Base-by-base conservation (phyloP, 2,888 invertebrate species). In the Mesochorus sp. region DNA sequence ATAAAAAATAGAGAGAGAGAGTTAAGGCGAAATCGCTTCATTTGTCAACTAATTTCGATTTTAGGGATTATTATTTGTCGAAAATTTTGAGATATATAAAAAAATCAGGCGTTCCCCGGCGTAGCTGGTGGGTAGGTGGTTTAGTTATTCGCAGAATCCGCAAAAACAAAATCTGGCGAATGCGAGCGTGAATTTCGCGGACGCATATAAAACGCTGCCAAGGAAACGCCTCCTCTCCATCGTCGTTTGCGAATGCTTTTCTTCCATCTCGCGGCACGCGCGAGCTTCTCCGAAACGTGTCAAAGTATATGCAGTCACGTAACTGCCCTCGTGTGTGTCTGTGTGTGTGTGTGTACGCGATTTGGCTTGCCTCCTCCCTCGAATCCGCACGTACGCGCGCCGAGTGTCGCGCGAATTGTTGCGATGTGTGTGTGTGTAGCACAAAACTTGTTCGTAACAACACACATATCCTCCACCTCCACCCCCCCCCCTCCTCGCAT, bases 81-180 rank as follows among this genome's bases (percentile, higher is more conserved):
- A n/a, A n/a, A n/a, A n/a, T n/a, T n/a, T n/a, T n/a, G n/a, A n/a
- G n/a, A n/a, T n/a, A n/a, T n/a, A n/a, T n/a, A 39, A 39, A 39
- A 39, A 10, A 19, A 21, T 47, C n/a, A n/a, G 47, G 24, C 2
- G n/a, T 5, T 42, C 17, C 47, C 6, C 49, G 10, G 2, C 49
- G 26, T 12, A 26, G 26, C 6, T 14, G 31, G n/a, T n/a, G n/a
- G n/a, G n/a, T n/a, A n/a, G n/a, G n/a, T n/a, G n/a, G n/a, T n/a
- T n/a, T 44, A 6, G n/a, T 31, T 44, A 26, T 47, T 51, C 26
- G 53, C 17, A 37, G 81, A 57, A 80, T 80, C 83, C 77, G 80
- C 51, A 80, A 59, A 81, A 80, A 85, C 1, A 34, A 34, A 83
- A 87, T 85, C 85, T 85, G 84, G 85, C 85, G 85, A 87, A 87